These are phyloP conservation scores for Burhinus bistriatus DNA, from an alignment of 2,113 vertebrate genomes.

Conservation along the genomic window DNA sequence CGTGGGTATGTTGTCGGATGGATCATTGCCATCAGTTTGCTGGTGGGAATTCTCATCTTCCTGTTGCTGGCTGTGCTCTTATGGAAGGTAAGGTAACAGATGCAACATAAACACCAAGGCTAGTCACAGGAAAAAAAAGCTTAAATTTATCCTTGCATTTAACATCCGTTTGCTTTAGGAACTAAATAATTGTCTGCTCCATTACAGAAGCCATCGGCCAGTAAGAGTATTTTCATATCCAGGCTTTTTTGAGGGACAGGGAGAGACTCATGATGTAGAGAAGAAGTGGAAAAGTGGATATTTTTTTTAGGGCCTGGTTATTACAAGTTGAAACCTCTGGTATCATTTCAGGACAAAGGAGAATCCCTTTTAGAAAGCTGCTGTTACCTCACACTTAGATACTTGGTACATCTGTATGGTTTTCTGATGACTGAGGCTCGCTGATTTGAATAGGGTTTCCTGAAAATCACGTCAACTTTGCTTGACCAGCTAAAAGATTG, in stretches of 20 bases:
- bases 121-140: neutral
- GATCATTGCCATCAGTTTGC: conserved; percentile 99
- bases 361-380: neutral
- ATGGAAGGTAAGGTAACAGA: conserved; percentile 89
- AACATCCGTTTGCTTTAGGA: neutral
- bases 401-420: neutral
- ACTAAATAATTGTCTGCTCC: neutral
- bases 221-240: neutral
- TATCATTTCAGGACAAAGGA: neutral
- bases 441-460: neutral
- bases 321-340: neutral
- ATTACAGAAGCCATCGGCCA: neutral
- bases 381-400: neutral
- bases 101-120: neutral
- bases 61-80: conserved; percentile 92
- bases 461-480: neutral
- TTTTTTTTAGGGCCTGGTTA: neutral
- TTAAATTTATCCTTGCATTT: neutral
- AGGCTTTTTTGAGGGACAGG: neutral
- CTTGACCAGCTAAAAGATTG: neutral
- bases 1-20: conserved; percentile 96
- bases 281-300: neutral
- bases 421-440: neutral
- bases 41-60: conserved; percentile 98
- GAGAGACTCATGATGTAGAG: neutral